These are phyloP conservation scores for Ctenodactylus gundi DNA, from an alignment of 2,113 vertebrate genomes.

Conservation along the genomic window DNA sequence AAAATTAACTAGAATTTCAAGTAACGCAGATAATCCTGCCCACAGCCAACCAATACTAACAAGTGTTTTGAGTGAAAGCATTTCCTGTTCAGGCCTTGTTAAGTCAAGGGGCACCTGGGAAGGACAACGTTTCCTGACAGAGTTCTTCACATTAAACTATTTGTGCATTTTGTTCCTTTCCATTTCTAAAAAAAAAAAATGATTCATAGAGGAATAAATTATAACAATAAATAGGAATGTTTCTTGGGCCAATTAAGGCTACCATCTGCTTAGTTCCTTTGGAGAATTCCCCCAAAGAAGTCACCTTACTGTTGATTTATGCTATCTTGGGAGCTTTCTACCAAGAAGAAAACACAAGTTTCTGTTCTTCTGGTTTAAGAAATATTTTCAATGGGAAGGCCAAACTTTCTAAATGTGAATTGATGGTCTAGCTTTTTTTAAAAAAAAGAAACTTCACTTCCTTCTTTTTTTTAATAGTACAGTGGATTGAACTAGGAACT, in stretches of 20 bases:
- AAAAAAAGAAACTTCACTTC: slow-evolving; percentile 37
- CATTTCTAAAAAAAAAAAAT: slow-evolving; percentile 56
- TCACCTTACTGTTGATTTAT: slow-evolving; percentile 62
- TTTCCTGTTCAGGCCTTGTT: background rate
- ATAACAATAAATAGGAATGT: slow-evolving; percentile 58
- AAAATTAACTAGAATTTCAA: slow-evolving; percentile 47
- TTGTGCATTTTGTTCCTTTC: background rate
- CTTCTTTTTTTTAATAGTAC: too few species aligned
- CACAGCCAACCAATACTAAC: background rate
- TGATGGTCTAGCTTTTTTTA: background rate
- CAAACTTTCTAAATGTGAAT: background rate
- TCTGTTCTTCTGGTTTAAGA: slow-evolving; percentile 21
- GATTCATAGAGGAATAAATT: slow-evolving; percentile 50
- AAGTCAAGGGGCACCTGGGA: background rate
- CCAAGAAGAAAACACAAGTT: background rate
- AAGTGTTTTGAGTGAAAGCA: background rate
- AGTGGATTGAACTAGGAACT: too few species aligned
- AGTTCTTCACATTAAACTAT: background rate
- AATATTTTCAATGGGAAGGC: background rate
- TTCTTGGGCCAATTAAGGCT: slow-evolving; percentile 61
- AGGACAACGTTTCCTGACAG: background rate
- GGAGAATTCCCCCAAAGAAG: slow-evolving; percentile 49
- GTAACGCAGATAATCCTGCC: background rate
- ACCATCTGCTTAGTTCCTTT: slow-evolving; percentile 63
- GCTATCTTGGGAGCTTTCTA: background rate